phyloP scores from a whole-genome alignment of 2,797 vertebrate species.

The Gallinago nigripennis region DNA sequence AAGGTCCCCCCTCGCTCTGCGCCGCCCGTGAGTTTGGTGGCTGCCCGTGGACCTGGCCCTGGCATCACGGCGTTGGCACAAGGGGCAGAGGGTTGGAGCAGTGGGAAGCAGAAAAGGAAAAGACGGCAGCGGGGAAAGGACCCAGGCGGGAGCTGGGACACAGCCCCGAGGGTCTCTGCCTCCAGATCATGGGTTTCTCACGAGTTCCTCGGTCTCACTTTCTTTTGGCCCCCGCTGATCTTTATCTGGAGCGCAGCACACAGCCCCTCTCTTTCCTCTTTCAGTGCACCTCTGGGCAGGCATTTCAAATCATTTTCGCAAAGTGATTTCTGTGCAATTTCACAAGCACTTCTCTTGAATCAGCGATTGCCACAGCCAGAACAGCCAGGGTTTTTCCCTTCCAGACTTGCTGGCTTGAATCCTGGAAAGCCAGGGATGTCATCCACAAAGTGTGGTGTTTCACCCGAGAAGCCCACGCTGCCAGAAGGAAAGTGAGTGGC shows the following conservation, averaged over 20 bases:
- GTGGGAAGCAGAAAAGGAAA: not conserved
- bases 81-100: not conserved
- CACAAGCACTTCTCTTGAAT: not conserved
- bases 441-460: not conserved
- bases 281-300: not conserved
- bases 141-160: not conserved
- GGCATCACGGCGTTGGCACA: fast-evolving
- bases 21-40: not conserved
- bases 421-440: not conserved
- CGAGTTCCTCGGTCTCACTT: fast-evolving
- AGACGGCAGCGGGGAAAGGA: not conserved
- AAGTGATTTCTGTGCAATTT: not conserved
- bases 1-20: not conserved
- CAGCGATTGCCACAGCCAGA: not conserved
- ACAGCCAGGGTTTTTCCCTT: not conserved
- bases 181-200: not conserved
- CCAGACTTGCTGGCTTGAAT: not conserved
- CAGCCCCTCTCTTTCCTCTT: not conserved
- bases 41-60: not conserved
- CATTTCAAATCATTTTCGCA: not conserved
- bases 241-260: not conserved
- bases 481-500: not conserved
- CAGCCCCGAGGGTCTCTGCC: not conserved
- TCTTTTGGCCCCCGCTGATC: not conserved
- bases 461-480: not conserved